phyloP scores from a whole-genome alignment of 2,888 invertebrate species.

The Nyleta sp. region DNA sequence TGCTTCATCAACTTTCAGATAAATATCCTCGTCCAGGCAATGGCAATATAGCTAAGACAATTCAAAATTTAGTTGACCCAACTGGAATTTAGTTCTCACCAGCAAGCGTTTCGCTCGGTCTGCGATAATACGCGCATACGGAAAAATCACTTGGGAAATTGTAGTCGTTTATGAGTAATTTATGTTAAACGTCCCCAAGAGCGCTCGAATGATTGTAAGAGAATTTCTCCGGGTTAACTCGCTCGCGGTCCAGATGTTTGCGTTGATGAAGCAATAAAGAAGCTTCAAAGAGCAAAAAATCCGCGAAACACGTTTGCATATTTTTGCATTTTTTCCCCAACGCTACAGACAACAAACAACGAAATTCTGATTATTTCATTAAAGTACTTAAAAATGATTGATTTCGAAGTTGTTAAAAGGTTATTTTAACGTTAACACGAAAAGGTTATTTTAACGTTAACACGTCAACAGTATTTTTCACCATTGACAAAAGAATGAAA shows the following conservation, averaged over 20 bases:
- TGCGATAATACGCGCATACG: conserved; percentile 22
- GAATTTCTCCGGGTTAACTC: conserved; percentile 34
- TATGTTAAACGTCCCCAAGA: conserved; percentile 52
- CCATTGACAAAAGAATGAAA: too few relatives aligned
- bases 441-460: too few relatives aligned
- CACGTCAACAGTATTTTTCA: too few relatives aligned
- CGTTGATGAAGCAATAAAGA: conserved; percentile 42
- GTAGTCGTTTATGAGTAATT: conserved; percentile 44
- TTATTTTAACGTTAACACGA: too few relatives aligned
- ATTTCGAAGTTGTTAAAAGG: too few relatives aligned
- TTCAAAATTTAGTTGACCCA: conserved; percentile 25
- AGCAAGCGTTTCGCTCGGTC: conserved; percentile 1
- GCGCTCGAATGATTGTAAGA: conserved; percentile 40
- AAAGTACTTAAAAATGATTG: conserved; percentile 7
- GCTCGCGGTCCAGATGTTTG: conserved; percentile 32
- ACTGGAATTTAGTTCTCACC: conserved; percentile 19
- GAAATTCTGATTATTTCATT: conserved; percentile 9
- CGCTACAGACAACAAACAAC: neutral
- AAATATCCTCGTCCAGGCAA: conserved; percentile 12
- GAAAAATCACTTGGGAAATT: conserved; percentile 56
- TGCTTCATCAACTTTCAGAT: neutral
- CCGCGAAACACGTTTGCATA: conserved; percentile 24
- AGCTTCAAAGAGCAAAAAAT: conserved; percentile 24
- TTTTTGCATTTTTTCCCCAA: conserved; percentile 12
- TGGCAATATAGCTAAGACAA: conserved; percentile 21